Base-by-base conservation (phyloP, 2,888 invertebrate genomes). In the Agrochola lychnidis region DNA sequence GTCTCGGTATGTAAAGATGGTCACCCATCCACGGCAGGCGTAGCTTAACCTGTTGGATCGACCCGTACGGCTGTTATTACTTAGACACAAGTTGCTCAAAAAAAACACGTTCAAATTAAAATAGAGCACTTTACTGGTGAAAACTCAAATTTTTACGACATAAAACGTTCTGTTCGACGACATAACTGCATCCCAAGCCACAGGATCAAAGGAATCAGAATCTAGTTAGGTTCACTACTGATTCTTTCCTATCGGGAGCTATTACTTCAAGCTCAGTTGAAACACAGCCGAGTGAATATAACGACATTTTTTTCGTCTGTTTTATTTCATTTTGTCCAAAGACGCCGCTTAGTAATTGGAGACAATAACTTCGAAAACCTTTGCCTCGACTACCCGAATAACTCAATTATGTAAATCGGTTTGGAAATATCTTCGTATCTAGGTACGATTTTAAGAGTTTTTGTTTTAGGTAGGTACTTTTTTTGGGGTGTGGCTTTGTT, bases 331-430 rank as follows among this genome's bases (percentile, higher is more conserved):
- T 87, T 76, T 57, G 67, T 78, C 73, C 70, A 61, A 64, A 79
- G 77, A 73, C 79, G 51, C 45, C 71, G 63, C 73, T 73, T 69
- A 62, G 79, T 86, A 89, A 89, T 86, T 83, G 84, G 72, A 82
- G 78, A 82, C 83, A 80, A 84, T 84, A 72, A 74, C 66, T 80
- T 79, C 67, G 64, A 73, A 81, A 88, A 76, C 76, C 78, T 81
- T 86, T 79, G 72, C 75, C 77, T 74, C 75, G 79, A 72, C 78
- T 73, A 51, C 68, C 63, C 70, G 72, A 78, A 79, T 87, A 81
- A 87, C 77, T 87, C 80, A 81, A 83, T 88, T 84, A 88, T 81
- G 74, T 62, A 82, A 84, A 83, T 78, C 68, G 36, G 63, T 77
- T 75, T 83, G 70, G 66, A 85, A 77, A 86, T 79, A 66, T 70